A percentile compares a stretch with the other conserved stretches of the same genome.
Evolutionary conservation across 2,797 vertebrate species (phyloP).

Genomic region (Staurois parvus): DNA sequence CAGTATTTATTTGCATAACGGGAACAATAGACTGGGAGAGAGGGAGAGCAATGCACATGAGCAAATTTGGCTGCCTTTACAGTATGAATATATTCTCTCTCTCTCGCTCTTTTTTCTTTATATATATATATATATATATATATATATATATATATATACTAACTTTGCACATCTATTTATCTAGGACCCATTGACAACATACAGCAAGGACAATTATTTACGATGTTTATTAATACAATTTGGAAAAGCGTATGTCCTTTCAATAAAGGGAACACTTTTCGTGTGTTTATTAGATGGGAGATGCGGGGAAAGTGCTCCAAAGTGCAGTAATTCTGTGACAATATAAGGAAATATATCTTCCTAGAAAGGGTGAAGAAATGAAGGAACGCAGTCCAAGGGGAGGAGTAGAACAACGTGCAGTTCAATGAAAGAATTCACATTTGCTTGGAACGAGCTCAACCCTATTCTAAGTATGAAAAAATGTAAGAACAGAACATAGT

Average conservation of each 20-base stretch:
- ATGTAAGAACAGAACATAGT: slow-evolving; percentile 35
- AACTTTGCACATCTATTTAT: no score
- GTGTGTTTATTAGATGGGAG: background rate
- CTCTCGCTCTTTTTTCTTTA: no score
- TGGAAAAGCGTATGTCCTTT: background rate
- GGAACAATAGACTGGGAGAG: no score
- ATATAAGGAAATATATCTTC: background rate
- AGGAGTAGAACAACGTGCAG: background rate
- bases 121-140: no score
- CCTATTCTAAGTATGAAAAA: slow-evolving; percentile 26
- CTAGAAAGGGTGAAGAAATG: background rate
- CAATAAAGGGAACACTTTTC: background rate
- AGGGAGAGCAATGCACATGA: no score
- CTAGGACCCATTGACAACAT: no score
- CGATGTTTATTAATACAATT: no score
- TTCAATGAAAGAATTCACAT: slow-evolving; percentile 37
- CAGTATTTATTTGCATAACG: no score
- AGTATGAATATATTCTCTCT: no score
- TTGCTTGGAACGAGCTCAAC: slow-evolving; percentile 33
- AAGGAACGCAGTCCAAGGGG: slow-evolving; percentile 3
- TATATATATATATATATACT: no score
- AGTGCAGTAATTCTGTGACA: background rate
- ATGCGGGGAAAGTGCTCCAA: background rate
- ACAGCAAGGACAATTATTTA: no score
- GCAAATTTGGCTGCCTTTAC: no score